Evolutionary conservation across 2,888 invertebrate genomes (phyloP), one percentile per base, ranked within the genome.

Genomic region (Agonum fuliginosum): DNA sequence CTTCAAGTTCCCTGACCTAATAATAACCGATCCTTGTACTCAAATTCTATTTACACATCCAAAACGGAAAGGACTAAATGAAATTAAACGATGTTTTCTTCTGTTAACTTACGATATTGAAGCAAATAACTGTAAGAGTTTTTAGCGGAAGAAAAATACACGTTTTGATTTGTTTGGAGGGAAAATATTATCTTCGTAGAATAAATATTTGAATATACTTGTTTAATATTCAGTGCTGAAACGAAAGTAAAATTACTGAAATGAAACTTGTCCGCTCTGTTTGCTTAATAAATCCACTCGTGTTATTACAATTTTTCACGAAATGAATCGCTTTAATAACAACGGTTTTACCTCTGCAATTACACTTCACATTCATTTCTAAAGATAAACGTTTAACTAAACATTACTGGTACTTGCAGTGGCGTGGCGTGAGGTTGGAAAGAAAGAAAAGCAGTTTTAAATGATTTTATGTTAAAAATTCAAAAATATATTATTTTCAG

Each of bases 121-220:
- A 27, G 58, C 27, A 58, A 58, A 30, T 58, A 58, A 24, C 24
- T 58, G 17, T 14, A 58, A 14, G 14, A 14, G 58, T 12, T 58
- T 30, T 58, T 14, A 48, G 10, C 20, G 10, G 8, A 30, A 30
- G 30, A 34, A 62, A 58, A 58, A 58, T 58, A 58, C 27, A 24
- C 5, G 14, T 4, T 54, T 27, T 54, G 17, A 65, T 65, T 65
- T 62, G 30, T 62, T 62, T 34, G 34, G 19, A 3, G 12, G 27
- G 12, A 30, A 34, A 34, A 62, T 34, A 14, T 62, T 34, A 58
- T 58, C 3, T 58, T 27, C 34, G 2, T 62, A 34, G 20, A 30
- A 62, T 19, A 67, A 67, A 67, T 67, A 41, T 67, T 67, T 67
- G 67, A 19, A 67, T 37, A 37, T 41, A 41, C 67, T 67, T 67